phyloP scores from a whole-genome alignment of 2,888 invertebrate genomes.

The Caenorhabditis imperialis region DNA sequence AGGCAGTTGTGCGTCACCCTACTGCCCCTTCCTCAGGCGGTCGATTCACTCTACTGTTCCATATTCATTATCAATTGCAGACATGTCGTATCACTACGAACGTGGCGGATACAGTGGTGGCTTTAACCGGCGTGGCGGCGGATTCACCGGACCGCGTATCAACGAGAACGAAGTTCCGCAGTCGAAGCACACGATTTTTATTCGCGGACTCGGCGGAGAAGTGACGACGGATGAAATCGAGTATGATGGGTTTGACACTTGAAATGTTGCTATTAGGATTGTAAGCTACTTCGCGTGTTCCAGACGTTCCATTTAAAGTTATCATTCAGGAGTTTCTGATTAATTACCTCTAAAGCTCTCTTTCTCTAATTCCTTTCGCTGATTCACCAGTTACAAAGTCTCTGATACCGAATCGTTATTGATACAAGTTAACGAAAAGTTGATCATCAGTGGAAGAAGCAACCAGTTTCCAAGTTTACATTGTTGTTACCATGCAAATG shows the following conservation, averaged over 20 bases:
- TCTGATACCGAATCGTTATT: too few species aligned
- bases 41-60: too few species aligned
- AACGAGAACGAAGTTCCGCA: conserved; percentile 76
- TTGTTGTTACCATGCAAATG: background rate
- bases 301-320: background rate
- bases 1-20: too few species aligned
- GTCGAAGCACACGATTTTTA: conserved; percentile 73
- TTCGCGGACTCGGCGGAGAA: conserved; percentile 68
- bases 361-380: background rate
- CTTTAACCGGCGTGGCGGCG: background rate
- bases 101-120: too few species aligned
- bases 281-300: conserved; percentile 3
- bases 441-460: too few species aligned
- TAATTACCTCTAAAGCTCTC: background rate
- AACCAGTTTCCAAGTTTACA: background rate
- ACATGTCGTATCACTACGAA: too few species aligned
- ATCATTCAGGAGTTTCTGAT: conserved; percentile 9
- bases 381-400: background rate
- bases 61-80: too few species aligned
- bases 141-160: conserved; percentile 49
- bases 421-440: too few species aligned
- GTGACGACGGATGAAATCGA: conserved; percentile 67
- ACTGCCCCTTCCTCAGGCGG: too few species aligned
- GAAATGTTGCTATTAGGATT: background rate
- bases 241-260: conserved; percentile 38